Percentiles rank a stretch among this genome's conserved stretches.
These are phyloP conservation scores for Drosophila kanekoi DNA, from an alignment of 2,888 invertebrate species.

Conservation along the genomic window DNA sequence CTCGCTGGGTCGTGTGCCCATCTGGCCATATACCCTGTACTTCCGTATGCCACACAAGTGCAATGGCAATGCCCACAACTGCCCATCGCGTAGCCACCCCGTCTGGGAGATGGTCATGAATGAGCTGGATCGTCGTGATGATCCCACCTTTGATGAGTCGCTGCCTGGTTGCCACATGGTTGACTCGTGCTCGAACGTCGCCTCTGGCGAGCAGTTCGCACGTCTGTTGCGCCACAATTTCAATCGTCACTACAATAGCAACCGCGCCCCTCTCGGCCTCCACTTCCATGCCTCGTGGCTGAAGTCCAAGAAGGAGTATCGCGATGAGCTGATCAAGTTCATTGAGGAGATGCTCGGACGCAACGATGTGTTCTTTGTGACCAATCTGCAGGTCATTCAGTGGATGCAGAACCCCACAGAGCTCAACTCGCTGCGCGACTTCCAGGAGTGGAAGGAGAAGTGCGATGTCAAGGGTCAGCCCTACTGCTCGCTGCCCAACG, in stretches of 20 bases:
- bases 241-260: constrained; percentile 96
- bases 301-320: constrained; percentile 96
- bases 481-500: constrained; percentile 95
- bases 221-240: constrained; percentile 96
- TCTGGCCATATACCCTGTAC: constrained; percentile 99
- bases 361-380: constrained; percentile 97
- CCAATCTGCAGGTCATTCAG: constrained; percentile 95
- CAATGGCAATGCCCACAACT: constrained; percentile 97
- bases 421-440: constrained; percentile 93
- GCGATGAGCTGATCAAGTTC: constrained; percentile 95
- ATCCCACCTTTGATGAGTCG: constrained; percentile 96
- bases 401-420: constrained; percentile 99
- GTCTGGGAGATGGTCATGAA: constrained; percentile 99
- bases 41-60: constrained; percentile 98
- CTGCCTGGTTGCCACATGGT: constrained; percentile 97
- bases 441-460: constrained; percentile 98
- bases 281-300: constrained; percentile 98
- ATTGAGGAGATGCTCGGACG: constrained; percentile 96
- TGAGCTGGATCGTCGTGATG: constrained; percentile 96
- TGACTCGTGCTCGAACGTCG: constrained; percentile 96
- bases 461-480: constrained; percentile 97
- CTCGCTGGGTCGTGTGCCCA: constrained; percentile 94
- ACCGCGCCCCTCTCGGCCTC: constrained; percentile 96
- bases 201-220: constrained; percentile 95
- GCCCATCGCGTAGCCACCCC: constrained; percentile 95